A percentile compares a stretch with the other conserved stretches of the same genome.
Evolutionary conservation across 2,888 invertebrate genomes (phyloP).

Genomic region (Trypoxylon attenuatum): DNA sequence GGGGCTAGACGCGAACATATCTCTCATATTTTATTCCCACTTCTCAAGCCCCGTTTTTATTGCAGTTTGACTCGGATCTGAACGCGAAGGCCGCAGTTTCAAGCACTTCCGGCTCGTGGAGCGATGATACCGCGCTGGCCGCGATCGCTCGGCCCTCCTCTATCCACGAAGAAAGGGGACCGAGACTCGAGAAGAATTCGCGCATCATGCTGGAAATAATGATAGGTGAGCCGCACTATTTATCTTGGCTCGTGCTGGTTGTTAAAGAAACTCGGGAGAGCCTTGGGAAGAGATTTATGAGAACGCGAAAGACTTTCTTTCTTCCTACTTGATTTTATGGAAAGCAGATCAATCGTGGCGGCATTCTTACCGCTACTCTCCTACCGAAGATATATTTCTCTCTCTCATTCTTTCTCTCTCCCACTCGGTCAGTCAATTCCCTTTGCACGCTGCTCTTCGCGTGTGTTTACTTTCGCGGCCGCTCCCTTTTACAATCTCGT

Average conservation of each 20-base stretch:
- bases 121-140: too few species aligned
- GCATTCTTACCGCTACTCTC: neutral
- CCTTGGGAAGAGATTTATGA: constrained; percentile 1
- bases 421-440: neutral
- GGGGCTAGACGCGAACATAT: constrained; percentile 40
- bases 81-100: constrained; percentile 9
- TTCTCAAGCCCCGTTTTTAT: constrained; percentile 41
- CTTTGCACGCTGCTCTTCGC: neutral
- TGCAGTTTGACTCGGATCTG: constrained; percentile 35
- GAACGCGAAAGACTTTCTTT: neutral
- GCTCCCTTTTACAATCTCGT: too few species aligned
- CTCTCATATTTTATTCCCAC: constrained; percentile 51
- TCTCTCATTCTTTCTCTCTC: too few species aligned
- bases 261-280: constrained; percentile 19
- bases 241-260: constrained; percentile 20
- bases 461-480: neutral
- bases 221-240: constrained; percentile 36
- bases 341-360: too few species aligned
- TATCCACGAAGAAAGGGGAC: constrained; percentile 23
- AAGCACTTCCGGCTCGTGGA: too few species aligned
- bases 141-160: too few species aligned
- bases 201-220: constrained; percentile 28
- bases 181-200: constrained; percentile 28
- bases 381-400: neutral
- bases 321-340: too few species aligned